These are phyloP conservation scores for Micromesistius poutassou DNA, from an alignment of 2,797 vertebrate species.

Conservation along the genomic window DNA sequence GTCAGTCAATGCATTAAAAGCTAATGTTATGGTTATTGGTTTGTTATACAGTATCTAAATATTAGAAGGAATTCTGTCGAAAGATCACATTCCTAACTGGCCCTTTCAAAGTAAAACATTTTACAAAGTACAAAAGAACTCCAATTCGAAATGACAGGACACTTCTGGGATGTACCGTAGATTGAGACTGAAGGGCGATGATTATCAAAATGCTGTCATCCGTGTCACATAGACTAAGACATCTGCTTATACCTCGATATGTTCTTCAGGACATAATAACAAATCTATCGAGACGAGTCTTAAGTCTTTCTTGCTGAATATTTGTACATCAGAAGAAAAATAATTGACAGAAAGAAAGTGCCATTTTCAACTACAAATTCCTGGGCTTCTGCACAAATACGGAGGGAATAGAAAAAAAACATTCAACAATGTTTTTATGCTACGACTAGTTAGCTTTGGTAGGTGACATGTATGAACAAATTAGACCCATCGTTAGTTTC, in stretches of 20 bases:
- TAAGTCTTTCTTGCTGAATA: background rate
- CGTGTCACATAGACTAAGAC: conserved; percentile 19
- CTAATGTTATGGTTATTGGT: conserved; percentile 11
- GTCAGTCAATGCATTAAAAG: conserved; percentile 17
- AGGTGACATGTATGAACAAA: conserved; percentile 26
- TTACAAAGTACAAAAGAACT: conserved; percentile 29
- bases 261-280: background rate
- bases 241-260: conserved; percentile 15
- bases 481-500: conserved; percentile 42
- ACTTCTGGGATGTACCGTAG: conserved; percentile 40
- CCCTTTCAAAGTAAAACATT: conserved; percentile 40
- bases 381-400: background rate
- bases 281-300: background rate
- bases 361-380: conserved; percentile 18
- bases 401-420: conserved; percentile 1
- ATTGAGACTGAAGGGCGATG: conserved; percentile 22
- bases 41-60: conserved; percentile 37
- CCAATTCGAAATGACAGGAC: conserved; percentile 52
- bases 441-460: conserved; percentile 47
- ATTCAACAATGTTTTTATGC: background rate
- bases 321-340: conserved; percentile 14
- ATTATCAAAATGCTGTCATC: conserved; percentile 17
- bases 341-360: conserved; percentile 15
- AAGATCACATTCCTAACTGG: conserved; percentile 21
- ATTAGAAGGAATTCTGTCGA: conserved; percentile 44